phyloP scores from a whole-genome alignment of 2,888 invertebrate genomes.

The Parochlus steinenii region DNA sequence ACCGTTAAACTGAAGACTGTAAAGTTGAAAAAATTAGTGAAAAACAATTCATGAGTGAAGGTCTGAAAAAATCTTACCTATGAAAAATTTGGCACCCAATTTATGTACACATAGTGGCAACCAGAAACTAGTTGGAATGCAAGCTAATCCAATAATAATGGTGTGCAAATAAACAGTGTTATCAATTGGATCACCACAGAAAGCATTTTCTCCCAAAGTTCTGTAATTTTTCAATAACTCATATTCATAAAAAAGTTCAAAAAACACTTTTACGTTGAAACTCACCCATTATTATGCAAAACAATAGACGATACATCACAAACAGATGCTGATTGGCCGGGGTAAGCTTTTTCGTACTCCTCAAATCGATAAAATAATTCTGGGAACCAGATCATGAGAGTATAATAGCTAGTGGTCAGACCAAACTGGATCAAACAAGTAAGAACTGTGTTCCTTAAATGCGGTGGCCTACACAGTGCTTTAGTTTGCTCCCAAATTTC shows the following conservation, averaged over 20 bases:
- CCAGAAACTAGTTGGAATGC: conserved; percentile 65
- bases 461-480: conserved; percentile 54
- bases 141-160: conserved; percentile 61
- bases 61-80: conserved; percentile 34
- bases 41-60: neutral
- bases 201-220: conserved; percentile 19
- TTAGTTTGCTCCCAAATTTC: conserved; percentile 63
- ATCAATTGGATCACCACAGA: conserved; percentile 46
- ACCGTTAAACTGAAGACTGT: conserved; percentile 58
- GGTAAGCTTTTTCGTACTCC: conserved; percentile 48
- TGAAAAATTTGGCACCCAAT: conserved; percentile 64
- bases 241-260: too few species aligned
- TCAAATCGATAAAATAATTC: conserved; percentile 74
- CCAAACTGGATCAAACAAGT: conserved; percentile 73
- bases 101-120: conserved; percentile 62
- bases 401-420: conserved; percentile 71
- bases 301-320: conserved; percentile 60
- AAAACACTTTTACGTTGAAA: neutral
- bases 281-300: conserved; percentile 23
- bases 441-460: conserved; percentile 55
- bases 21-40: conserved; percentile 16
- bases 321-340: conserved; percentile 51
- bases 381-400: conserved; percentile 84
- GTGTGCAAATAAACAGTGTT: conserved; percentile 57
- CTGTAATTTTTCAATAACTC: too few species aligned